These are phyloP conservation scores for Dendrocopos noguchii DNA, from an alignment of 2,113 vertebrate genomes.

Conservation along the genomic window DNA sequence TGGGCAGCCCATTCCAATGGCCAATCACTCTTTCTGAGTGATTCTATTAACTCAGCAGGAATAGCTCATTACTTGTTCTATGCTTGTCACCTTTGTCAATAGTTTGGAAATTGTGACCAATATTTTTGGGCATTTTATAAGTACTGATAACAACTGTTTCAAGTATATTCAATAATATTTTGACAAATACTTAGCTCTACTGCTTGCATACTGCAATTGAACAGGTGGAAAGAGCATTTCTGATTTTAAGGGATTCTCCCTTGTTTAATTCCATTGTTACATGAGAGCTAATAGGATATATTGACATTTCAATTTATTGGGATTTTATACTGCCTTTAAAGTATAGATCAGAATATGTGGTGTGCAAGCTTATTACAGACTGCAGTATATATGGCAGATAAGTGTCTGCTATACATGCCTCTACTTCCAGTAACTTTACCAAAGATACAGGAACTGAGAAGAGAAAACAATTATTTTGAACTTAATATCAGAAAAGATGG, in stretches of 20 bases:
- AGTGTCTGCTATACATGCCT: background rate
- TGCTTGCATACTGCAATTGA: background rate
- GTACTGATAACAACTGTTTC: background rate
- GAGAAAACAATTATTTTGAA: background rate
- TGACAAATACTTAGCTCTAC: background rate
- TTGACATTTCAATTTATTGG: background rate
- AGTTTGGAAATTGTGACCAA: background rate
- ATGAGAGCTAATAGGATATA: background rate
- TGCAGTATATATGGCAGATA: background rate
- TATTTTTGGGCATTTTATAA: background rate
- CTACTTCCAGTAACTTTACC: background rate
- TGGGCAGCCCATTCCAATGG: too few species aligned
- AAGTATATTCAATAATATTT: background rate
- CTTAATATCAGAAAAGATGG: background rate
- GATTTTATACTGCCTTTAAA: background rate
- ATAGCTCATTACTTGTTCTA: background rate
- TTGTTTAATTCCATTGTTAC: rapidly evolving
- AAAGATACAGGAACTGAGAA: background rate
- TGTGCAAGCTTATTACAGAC: background rate
- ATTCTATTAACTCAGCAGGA: background rate
- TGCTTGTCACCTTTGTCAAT: background rate
- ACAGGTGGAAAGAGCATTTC: background rate
- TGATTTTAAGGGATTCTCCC: too few species aligned
- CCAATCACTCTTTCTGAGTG: too few species aligned
- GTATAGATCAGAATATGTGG: background rate